These are phyloP conservation scores for Dryobota labecula DNA, from an alignment of 2,888 invertebrate species.

Conservation along the genomic window DNA sequence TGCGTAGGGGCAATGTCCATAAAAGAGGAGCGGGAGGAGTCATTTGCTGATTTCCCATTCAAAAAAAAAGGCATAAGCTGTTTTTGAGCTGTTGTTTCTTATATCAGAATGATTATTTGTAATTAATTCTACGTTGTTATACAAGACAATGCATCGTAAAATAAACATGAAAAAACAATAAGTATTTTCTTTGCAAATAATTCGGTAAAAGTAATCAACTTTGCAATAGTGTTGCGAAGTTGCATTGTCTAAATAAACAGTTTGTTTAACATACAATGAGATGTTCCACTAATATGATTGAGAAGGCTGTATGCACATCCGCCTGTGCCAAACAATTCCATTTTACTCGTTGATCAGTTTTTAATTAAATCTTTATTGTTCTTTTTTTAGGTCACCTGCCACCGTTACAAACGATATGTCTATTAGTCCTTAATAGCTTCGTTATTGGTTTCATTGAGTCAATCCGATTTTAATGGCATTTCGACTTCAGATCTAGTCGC, in stretches of 20 bases:
- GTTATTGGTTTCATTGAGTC: conserved; percentile 20
- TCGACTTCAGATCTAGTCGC: conserved; percentile 24
- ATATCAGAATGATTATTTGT: neutral
- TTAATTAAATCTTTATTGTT: conserved; percentile 58
- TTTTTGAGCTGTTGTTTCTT: too few relatives aligned
- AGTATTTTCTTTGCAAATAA: conserved; percentile 57
- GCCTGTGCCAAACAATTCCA: conserved; percentile 50
- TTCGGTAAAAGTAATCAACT: conserved; percentile 71
- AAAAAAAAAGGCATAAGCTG: too few relatives aligned
- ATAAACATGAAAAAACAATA: conserved; percentile 30
- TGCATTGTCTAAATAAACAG: conserved; percentile 67
- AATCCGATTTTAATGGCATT: conserved; percentile 40
- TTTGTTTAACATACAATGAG: conserved; percentile 84
- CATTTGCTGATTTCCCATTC: too few relatives aligned
- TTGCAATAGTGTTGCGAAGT: conserved; percentile 67
- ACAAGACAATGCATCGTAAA: conserved; percentile 19
- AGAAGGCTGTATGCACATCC: conserved; percentile 67
- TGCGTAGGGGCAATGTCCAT: too few relatives aligned
- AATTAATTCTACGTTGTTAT: neutral
- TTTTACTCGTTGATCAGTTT: conserved; percentile 51
- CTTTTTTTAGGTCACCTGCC: conserved; percentile 43
- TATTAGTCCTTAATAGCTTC: conserved; percentile 31
- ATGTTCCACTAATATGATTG: conserved; percentile 77
- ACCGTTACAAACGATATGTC: conserved; percentile 24
- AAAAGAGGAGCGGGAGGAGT: too few relatives aligned